phyloP scores from a whole-genome alignment of 1,140 invertebrate species.

The Trichogramma pretiosum region DNA sequence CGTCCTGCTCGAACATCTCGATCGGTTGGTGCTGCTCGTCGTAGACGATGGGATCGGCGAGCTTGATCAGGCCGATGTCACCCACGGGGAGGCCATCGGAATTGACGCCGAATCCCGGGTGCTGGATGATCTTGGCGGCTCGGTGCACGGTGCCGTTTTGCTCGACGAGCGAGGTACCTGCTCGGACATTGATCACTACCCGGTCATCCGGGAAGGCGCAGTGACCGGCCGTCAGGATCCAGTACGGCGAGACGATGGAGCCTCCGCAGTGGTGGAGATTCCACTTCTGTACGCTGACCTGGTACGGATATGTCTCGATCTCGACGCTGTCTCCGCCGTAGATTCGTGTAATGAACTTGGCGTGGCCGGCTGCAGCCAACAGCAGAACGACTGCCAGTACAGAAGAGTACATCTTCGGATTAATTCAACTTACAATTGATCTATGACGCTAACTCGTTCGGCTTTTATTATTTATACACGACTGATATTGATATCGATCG shows the following conservation, averaged over 20 bases:
- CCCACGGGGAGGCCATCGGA: slow-evolving; percentile 16
- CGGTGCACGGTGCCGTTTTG: slow-evolving; percentile 15
- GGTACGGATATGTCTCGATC: slow-evolving; percentile 52
- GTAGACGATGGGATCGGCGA: slow-evolving; percentile 16
- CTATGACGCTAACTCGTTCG: too few species aligned
- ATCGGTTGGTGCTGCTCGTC: slow-evolving; percentile 21
- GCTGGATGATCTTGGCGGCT: slow-evolving; percentile 16
- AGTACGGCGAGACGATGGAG: slow-evolving; percentile 47
- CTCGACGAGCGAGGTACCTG: slow-evolving; percentile 15
- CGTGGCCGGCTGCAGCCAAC: too few species aligned
- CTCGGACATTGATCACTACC: neutral
- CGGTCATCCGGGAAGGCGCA: slow-evolving; percentile 29
- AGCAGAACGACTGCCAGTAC: too few species aligned
- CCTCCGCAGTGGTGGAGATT: slow-evolving; percentile 53
- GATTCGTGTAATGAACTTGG: too few species aligned
- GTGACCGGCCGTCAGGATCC: slow-evolving; percentile 54
- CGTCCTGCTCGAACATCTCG: slow-evolving; percentile 19
- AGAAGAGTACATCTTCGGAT: too few species aligned
- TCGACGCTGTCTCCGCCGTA: slow-evolving; percentile 50
- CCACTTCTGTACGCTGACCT: slow-evolving; percentile 46
- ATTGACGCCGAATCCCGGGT: slow-evolving; percentile 16
- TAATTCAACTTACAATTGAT: too few species aligned
- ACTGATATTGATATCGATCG: too few species aligned
- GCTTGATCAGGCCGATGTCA: slow-evolving; percentile 23
- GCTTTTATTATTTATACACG: too few species aligned